Conservation (phyloP, 2,797 vertebrate species). For the Picus viridis region DNA sequence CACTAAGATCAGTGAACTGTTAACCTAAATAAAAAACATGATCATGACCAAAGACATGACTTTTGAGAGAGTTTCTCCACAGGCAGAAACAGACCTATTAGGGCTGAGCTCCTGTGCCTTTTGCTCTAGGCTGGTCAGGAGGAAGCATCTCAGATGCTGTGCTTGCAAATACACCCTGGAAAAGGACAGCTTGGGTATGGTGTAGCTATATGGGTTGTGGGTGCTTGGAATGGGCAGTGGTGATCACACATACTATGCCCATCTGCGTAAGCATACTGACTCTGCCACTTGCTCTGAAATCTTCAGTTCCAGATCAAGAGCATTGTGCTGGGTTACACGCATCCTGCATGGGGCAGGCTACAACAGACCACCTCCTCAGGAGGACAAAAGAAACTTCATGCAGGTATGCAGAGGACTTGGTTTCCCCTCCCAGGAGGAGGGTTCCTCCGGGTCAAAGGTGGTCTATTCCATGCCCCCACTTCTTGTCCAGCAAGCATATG, state of each 20-base stretch:
- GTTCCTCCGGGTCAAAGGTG: too few species aligned
- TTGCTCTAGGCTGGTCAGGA: not conserved
- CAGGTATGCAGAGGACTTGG: too few species aligned
- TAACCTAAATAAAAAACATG: not conserved
- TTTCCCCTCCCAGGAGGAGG: too few species aligned
- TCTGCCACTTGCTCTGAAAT: not conserved
- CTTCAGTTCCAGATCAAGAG: not conserved
- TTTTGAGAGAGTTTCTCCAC: not conserved
- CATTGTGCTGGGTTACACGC: too few species aligned
- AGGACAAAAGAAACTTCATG: too few species aligned
- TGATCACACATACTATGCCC: not conserved
- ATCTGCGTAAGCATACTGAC: not conserved
- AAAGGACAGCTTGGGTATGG: not conserved
- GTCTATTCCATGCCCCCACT: too few species aligned
- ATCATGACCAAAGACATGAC: not conserved
- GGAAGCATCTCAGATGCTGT: not conserved
- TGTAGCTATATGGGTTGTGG: not conserved
- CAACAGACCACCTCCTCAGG: too few species aligned
- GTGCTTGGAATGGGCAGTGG: not conserved
- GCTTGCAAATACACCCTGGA: not conserved
- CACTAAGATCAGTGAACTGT: not conserved
- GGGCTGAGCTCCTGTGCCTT: fast-evolving
- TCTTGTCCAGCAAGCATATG: too few species aligned
- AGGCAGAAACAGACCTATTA: not conserved
- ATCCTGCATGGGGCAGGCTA: too few species aligned